Percentiles rank a stretch among this genome's conserved stretches.
Conservation (phyloP, 1,140 invertebrate species). For the Vollenhovia emeryi region DNA sequence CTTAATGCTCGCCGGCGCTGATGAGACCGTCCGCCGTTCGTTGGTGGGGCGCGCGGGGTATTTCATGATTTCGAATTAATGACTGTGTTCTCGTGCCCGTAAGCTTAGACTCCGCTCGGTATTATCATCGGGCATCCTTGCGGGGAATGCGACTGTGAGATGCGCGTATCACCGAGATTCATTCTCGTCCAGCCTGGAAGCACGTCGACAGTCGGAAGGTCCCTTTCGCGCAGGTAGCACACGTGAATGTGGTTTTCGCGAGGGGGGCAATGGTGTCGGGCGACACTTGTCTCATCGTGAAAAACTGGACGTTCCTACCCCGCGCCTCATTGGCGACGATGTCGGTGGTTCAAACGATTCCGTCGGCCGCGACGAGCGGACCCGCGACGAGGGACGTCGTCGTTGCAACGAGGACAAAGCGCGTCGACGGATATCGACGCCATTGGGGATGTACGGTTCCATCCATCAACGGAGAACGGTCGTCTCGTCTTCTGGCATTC, state of each 20-base stretch:
- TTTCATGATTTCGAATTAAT: conserved; percentile 37
- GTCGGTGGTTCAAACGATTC: conserved; percentile 7
- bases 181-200: conserved; percentile 55
- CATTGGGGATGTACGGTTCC: conserved; percentile 70
- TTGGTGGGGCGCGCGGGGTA: background rate
- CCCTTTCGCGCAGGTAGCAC: conserved; percentile 61
- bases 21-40: conserved; percentile 18
- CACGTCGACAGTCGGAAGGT: conserved; percentile 59
- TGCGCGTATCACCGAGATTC: conserved; percentile 45
- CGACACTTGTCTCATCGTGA: conserved; percentile 80
- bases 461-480: conserved; percentile 77
- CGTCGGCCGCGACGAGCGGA: background rate
- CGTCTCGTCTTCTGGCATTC: conserved; percentile 78
- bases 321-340: conserved; percentile 65
- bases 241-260: conserved; percentile 75
- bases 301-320: conserved; percentile 78
- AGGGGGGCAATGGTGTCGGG: conserved; percentile 74
- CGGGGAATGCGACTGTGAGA: background rate
- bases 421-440: conserved; percentile 63
- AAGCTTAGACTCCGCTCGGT: background rate
- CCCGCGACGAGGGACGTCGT: background rate
- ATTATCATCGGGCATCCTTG: background rate
- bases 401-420: conserved; percentile 7
- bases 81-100: background rate
- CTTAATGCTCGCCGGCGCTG: conserved; percentile 46